Evolutionary conservation across 2,888 invertebrate genomes (phyloP), one percentile per base, ranked within the genome.

Genomic region (Halocaridina rubra): DNA sequence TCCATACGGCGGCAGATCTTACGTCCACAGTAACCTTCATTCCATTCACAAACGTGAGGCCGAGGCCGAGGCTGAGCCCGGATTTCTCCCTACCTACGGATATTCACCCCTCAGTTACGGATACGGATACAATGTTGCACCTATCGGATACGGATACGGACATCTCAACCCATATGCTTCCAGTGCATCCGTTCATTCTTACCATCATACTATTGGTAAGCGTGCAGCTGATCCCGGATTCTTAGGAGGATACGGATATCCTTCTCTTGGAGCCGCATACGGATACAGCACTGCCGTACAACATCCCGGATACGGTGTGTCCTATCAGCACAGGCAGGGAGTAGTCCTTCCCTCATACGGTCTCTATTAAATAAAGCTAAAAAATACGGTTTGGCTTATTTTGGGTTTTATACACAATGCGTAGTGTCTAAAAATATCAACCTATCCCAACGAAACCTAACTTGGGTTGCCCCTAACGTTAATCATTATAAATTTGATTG

Each of bases 231-330:
- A 46, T 10, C 46, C 46, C 16, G 16, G 16, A 46, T 16, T 16
- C 16, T 10, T 13, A 46, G 46, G 1, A 46, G 46, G 46, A 10
- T 46, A 46, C 16, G 46, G 46, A 2, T 22, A 10, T n/a, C n/a
- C n/a, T n/a, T n/a, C n/a, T n/a, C n/a, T n/a, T 1, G 72, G 72
- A n/a, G 46, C 72, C 19, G 24, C 72, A 7, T 72, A 33, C 39
- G 72, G 72, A 8, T 72, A 72, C 72, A 29, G 19, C 22, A 72
- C 72, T 2, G 2, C 46, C 33, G 39, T 72, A 13, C n/a, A 39
- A 22, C 72, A 72, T 33, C 72, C 72, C 2, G 72, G 72, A 33
- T 72, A 72, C 39, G 72, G 72, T 19, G n/a, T n/a, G 39, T 72
- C 72, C 10, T 33, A 72, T 39, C 72, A 72, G 46, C n/a, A 33